A percentile compares a stretch with the other conserved stretches of the same genome.
Conservation (phyloP, 2,113 vertebrate genomes). For the Willisornis vidua region DNA sequence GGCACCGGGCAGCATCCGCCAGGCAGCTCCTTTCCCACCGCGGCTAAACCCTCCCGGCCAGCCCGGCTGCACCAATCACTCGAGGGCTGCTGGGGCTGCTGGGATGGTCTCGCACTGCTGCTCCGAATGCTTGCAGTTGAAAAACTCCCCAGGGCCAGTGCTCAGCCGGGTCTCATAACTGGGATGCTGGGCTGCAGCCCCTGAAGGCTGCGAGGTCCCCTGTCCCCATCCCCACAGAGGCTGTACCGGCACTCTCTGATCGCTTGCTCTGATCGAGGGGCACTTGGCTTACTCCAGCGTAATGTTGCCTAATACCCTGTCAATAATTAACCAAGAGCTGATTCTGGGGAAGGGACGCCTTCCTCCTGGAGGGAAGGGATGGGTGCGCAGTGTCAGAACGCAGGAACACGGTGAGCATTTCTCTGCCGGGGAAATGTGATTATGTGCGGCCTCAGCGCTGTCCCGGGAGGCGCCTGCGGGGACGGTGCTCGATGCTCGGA, state of each 20-base stretch:
- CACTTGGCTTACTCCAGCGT: neutral
- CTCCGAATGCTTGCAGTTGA: neutral
- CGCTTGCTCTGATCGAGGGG: neutral
- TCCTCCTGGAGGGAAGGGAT: neutral
- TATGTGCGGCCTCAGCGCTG: neutral
- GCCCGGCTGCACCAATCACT: rapidly evolving
- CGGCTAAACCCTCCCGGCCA: neutral
- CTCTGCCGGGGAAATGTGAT: neutral
- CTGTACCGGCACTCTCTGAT: neutral
- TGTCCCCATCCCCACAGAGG: neutral
- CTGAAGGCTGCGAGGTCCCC: neutral
- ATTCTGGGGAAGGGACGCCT: neutral
- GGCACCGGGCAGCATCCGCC: rapidly evolving
- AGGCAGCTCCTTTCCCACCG: neutral
- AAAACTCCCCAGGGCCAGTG: neutral
- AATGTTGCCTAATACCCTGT: neutral
- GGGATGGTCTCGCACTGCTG: rapidly evolving
- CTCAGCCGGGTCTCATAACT: rapidly evolving
- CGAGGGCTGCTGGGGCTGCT: neutral
- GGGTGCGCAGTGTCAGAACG: rapidly evolving
- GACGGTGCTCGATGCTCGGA: neutral
- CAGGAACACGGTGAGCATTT: rapidly evolving
- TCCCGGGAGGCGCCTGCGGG: neutral
- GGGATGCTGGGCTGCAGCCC: neutral
- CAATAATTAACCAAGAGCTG: conserved; percentile 21